phyloP scores from a whole-genome alignment of 2,797 vertebrate species.

The Myotis myotis region DNA sequence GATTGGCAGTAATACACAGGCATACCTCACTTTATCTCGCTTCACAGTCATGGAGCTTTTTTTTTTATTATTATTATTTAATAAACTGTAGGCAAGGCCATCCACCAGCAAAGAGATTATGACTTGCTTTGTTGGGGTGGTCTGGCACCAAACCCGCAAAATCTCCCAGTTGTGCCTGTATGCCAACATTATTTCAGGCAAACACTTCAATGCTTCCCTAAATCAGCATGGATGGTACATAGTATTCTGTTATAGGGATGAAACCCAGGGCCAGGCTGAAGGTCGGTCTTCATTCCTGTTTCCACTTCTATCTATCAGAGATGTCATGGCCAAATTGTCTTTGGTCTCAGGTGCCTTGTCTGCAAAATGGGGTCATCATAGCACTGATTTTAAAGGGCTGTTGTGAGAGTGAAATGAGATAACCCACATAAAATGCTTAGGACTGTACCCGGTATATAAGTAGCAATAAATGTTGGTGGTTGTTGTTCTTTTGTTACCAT shows the following conservation, averaged over 20 bases:
- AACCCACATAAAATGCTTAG: not conserved
- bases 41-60: not conserved
- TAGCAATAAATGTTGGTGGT: not conserved
- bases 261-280: not conserved
- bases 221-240: not conserved
- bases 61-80: not conserved
- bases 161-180: not conserved
- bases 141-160: not conserved
- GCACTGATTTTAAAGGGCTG: not conserved
- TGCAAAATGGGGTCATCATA: not conserved
- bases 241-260: fast-evolving
- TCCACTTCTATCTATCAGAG: no score
- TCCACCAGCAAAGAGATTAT: not conserved
- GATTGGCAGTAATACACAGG: not conserved
- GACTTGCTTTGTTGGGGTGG: not conserved
- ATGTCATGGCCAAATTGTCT: not conserved
- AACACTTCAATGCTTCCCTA: not conserved
- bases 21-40: not conserved
- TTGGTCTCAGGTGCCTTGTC: not conserved
- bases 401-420: not conserved
- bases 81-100: not conserved
- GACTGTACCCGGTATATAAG: not conserved
- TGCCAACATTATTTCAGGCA: not conserved
- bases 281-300: not conserved
- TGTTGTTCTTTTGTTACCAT: not conserved